A percentile compares a stretch with the other conserved stretches of the same genome.
These are phyloP conservation scores for Vesta saturnalis DNA, from an alignment of 2,888 invertebrate species.

Conservation along the genomic window DNA sequence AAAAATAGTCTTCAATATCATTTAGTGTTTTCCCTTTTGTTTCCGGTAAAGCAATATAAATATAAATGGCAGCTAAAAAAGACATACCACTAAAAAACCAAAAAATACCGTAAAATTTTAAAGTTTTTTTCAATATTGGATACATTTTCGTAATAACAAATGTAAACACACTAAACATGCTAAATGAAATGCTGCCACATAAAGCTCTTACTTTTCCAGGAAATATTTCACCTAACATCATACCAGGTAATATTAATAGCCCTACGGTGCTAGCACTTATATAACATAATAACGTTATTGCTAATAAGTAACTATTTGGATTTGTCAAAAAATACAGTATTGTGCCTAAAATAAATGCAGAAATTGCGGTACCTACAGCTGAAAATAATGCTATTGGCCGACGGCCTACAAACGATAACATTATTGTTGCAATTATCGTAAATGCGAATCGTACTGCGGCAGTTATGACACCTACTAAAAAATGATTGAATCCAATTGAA, in stretches of 20 bases:
- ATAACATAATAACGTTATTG: conserved; percentile 69
- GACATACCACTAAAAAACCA: conserved; percentile 74
- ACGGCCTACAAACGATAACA: conserved; percentile 72
- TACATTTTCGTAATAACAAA: conserved; percentile 77
- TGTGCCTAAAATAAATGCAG: conserved; percentile 69
- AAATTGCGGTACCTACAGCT: conserved; percentile 72
- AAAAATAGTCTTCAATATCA: conserved; percentile 83
- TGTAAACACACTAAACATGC: conserved; percentile 73
- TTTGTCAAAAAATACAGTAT: conserved; percentile 62
- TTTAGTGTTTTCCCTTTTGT: conserved; percentile 76
- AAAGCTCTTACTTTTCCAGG: conserved; percentile 78
- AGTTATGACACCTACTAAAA: conserved; percentile 74
- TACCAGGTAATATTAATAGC: conserved; percentile 78
- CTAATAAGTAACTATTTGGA: conserved; percentile 59
- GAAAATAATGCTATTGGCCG: conserved; percentile 74
- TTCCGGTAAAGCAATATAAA: conserved; percentile 77
- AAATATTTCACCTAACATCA: conserved; percentile 79
- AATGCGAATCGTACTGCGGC: conserved; percentile 73
- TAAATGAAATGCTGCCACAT: conserved; percentile 78
- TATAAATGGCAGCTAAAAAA: conserved; percentile 69
- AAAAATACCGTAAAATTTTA: conserved; percentile 77
- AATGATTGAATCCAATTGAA: conserved; percentile 62
- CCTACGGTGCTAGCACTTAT: conserved; percentile 79
- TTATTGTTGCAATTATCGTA: conserved; percentile 72
- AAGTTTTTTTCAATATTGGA: conserved; percentile 67